Evolutionary conservation across 2,888 invertebrate species (phyloP).

Genomic region (Lysandra bellargus): DNA sequence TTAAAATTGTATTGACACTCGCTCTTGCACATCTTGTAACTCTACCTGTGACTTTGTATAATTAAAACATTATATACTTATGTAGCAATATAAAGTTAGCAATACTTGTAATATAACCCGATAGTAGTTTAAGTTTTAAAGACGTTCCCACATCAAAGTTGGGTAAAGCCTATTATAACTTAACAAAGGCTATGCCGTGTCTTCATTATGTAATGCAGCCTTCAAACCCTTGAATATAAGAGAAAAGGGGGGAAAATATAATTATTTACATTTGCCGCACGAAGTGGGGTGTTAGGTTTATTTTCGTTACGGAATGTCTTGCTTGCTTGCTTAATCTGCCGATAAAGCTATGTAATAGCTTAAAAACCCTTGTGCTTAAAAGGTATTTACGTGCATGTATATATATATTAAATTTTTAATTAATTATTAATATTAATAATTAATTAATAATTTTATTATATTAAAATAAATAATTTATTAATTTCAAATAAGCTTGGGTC

Average conservation of each 20-base stretch:
- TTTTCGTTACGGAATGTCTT: no score
- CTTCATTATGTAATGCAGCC: not conserved
- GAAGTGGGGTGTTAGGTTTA: no score
- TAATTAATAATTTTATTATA: no score
- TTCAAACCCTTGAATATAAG: not conserved
- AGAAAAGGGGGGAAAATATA: not conserved
- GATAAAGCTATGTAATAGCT: no score
- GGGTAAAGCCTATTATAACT: not conserved
- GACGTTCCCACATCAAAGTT: conserved; percentile 14
- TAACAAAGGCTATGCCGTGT: not conserved
- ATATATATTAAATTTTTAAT: no score
- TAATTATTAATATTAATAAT: no score
- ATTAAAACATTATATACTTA: not conserved
- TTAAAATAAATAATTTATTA: no score
- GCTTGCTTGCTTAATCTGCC: no score
- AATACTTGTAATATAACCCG: not conserved
- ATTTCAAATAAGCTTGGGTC: no score
- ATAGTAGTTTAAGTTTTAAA: not conserved
- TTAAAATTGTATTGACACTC: not conserved
- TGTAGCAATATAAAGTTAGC: not conserved
- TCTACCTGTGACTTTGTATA: not conserved
- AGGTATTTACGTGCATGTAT: no score
- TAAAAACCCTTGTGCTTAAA: no score
- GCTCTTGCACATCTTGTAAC: conserved; percentile 1
- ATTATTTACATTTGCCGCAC: no score